phyloP scores from a whole-genome alignment of 2,113 vertebrate species.

The Phylloscopus trochilus region DNA sequence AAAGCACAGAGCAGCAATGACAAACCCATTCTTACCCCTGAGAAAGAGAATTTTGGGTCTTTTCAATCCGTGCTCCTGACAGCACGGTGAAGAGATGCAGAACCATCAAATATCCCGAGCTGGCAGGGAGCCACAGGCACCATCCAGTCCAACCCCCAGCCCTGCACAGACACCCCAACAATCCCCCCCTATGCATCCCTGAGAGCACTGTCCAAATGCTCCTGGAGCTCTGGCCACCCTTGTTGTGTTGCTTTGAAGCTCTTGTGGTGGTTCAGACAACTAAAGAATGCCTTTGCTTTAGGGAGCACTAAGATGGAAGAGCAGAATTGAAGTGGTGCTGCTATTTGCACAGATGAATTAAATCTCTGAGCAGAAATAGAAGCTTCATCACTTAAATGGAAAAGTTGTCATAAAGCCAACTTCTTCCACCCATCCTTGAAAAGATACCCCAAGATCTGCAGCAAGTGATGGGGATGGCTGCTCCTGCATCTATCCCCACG shows the following conservation, averaged over 20 bases:
- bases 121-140: not conserved
- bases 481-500: too few species aligned
- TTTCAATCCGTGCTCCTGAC: rapidly evolving
- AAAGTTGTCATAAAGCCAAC: not conserved
- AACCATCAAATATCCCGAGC: not conserved
- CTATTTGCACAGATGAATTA: not conserved
- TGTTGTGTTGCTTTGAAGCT: not conserved
- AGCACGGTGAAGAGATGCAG: not conserved
- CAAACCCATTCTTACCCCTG: not conserved
- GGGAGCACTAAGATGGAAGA: not conserved
- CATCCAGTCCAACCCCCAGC: not conserved
- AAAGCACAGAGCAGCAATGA: rapidly evolving
- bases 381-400: not conserved
- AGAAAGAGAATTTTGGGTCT: rapidly evolving
- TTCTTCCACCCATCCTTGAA: not conserved
- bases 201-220: not conserved
- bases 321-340: not conserved
- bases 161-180: not conserved
- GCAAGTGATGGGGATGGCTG: not conserved
- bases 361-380: not conserved
- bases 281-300: not conserved
- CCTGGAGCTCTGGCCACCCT: not conserved
- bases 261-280: not conserved
- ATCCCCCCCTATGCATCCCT: not conserved
- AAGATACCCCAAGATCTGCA: not conserved